phyloP scores from a whole-genome alignment of 2,797 vertebrate species.

The Bovichtus diacanthus region DNA sequence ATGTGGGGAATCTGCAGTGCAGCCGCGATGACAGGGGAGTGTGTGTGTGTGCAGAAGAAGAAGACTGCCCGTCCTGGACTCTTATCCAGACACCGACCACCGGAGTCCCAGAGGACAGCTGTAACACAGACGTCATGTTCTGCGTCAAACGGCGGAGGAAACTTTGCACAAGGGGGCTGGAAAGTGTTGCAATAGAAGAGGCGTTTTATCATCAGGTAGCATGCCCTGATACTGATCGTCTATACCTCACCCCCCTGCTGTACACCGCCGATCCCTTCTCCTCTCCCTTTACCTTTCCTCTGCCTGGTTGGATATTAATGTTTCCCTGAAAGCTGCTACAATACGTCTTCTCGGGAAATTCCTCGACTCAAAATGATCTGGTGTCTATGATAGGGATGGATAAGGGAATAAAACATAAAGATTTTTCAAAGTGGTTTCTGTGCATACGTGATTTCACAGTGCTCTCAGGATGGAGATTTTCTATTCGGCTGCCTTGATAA shows the following conservation, averaged over 20 bases:
- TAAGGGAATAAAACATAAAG: constrained; percentile 72
- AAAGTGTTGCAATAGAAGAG: constrained; percentile 36
- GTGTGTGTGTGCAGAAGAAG: constrained; percentile 54
- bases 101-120: constrained; percentile 37
- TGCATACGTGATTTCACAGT: constrained; percentile 48
- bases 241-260: constrained; percentile 59
- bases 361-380: constrained; percentile 78
- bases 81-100: constrained; percentile 20
- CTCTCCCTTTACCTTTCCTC: constrained; percentile 67
- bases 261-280: constrained; percentile 51
- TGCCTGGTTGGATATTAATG: constrained; percentile 80
- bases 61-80: constrained; percentile 49
- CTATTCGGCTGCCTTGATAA: constrained; percentile 47
- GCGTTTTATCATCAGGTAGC: constrained; percentile 68
- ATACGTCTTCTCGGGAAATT: constrained; percentile 84
- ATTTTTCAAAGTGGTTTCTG: constrained; percentile 55
- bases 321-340: constrained; percentile 81
- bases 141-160: constrained; percentile 37
- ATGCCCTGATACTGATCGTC: constrained; percentile 67
- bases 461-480: constrained; percentile 69
- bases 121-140: constrained; percentile 30
- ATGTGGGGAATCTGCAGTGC: constrained; percentile 90
- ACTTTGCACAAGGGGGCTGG: constrained; percentile 14
- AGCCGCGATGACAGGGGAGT: constrained; percentile 68
- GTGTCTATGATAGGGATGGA: constrained; percentile 73